These are phyloP conservation scores for Chaetodon trifascialis DNA, from an alignment of 2,113 vertebrate genomes.

Conservation along the genomic window DNA sequence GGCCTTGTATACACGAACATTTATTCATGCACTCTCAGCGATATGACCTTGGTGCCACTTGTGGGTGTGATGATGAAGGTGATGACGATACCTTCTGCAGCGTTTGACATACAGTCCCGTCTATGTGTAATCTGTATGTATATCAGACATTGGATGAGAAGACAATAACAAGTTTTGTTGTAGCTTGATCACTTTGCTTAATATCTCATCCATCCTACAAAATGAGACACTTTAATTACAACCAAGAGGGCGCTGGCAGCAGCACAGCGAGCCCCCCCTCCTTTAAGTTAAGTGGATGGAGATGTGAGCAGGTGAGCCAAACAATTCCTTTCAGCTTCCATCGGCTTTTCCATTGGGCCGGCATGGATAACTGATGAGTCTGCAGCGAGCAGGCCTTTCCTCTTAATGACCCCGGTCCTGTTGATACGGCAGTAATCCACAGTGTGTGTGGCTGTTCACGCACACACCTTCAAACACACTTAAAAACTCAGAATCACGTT, in stretches of 20 bases:
- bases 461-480: conserved; percentile 10
- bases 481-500: neutral
- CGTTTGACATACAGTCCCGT: neutral
- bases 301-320: conserved; percentile 48
- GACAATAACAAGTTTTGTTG: neutral
- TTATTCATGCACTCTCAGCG: neutral
- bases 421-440: conserved; percentile 29
- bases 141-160: conserved; percentile 5
- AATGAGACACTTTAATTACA: conserved; percentile 44
- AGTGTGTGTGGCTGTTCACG: neutral
- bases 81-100: neutral
- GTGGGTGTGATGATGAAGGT: conserved; percentile 21
- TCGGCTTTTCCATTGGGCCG: conserved; percentile 27
- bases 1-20: neutral
- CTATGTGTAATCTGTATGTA: neutral
- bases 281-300: conserved; percentile 49
- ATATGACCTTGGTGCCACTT: conserved; percentile 18
- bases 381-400: conserved; percentile 40
- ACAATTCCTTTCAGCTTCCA: conserved; percentile 40
- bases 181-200: neutral
- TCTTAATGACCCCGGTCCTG: conserved; percentile 31
- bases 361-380: conserved; percentile 62
- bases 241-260: conserved; percentile 16
- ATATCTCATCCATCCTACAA: conserved; percentile 7
- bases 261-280: neutral